Base-by-base conservation (phyloP, 37 sponge, comb jelly and placozoan species). In the Eunapius fragilis region DNA sequence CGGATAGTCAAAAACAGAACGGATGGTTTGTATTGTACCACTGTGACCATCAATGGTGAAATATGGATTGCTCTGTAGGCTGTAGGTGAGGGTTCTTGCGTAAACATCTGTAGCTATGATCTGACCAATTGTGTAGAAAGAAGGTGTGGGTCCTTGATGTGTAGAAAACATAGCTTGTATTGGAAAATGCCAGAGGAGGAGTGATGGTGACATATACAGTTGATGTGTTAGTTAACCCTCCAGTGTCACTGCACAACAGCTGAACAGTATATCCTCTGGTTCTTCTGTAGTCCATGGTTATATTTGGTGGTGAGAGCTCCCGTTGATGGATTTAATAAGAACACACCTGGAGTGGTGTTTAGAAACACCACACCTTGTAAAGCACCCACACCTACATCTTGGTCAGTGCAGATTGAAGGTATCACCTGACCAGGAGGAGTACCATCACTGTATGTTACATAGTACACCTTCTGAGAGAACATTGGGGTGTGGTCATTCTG, bases 121-220 rank as follows among this genome's bases (percentile, higher is more conserved):
- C 11, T 9, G 37, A 28, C 89, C 89, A 49, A 91, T 41, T 34
- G 30, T 37, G 47, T 37, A 84, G 26, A 47, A 14, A 19, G 84
- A n/a, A 25, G 86, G 80, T 2, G 86, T 75, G 0, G n/a, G 92
- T 91, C 25, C 88, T 75, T 6, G 91, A 91, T n/a, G 88, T 86
- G 34, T 70, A 72, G 75, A 91, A 90, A 12, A 0, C 34, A 32
- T 91, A 94, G 68, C 26, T 48, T 2, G 27, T 31, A 25, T 70
- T 45, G 23, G 33, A 36, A 82, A 94, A 94, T 14, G 26, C 69
- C 0, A 91, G 76, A 37, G 88, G 79, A 12, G 36, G 6, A 30
- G 91, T 84, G 2, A 93, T 69, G n/a, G 26, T n/a, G 7, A 93
- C 88, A 19, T 50, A 19, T 75, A 87, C 86, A 48, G 28, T 73